Percentiles rank a stretch among this genome's conserved stretches.
Conservation (phyloP, 2,113 vertebrate genomes). For the Pyxicephalus adspersus region DNA sequence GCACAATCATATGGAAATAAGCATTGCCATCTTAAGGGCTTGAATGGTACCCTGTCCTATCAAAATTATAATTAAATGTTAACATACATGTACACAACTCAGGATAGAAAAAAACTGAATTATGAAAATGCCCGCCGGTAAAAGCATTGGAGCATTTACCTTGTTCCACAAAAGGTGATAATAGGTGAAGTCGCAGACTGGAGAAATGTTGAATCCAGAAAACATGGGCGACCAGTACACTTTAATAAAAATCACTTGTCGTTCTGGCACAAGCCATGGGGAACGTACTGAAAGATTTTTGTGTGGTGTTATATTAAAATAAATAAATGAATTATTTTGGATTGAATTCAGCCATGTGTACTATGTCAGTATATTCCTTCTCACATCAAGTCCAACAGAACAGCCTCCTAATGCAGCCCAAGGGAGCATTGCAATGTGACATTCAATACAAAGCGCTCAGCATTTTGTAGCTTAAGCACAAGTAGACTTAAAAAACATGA, state of each 20-base stretch:
- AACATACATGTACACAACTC: no score
- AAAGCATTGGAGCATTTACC: no score
- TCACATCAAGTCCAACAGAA: conserved; percentile 59
- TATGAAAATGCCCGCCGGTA: no score
- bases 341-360: conserved; percentile 61
- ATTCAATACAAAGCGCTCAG: conserved; percentile 63
- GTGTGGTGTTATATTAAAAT: background rate
- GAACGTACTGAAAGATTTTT: background rate
- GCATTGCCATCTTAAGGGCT: no score
- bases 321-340: conserved; percentile 29
- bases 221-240: no score
- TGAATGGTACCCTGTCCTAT: no score
- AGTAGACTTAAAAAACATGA: background rate
- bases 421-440: conserved; percentile 59
- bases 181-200: no score
- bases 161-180: no score
- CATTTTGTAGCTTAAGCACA: conserved; percentile 57
- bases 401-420: conserved; percentile 64
- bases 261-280: background rate
- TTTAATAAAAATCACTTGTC: background rate
- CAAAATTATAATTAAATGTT: no score
- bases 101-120: no score
- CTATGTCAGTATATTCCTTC: conserved; percentile 68
- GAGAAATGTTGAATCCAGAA: no score
- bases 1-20: no score